phyloP scores from a whole-genome alignment of 1,140 invertebrate species.

The Phocides pigmalion region DNA sequence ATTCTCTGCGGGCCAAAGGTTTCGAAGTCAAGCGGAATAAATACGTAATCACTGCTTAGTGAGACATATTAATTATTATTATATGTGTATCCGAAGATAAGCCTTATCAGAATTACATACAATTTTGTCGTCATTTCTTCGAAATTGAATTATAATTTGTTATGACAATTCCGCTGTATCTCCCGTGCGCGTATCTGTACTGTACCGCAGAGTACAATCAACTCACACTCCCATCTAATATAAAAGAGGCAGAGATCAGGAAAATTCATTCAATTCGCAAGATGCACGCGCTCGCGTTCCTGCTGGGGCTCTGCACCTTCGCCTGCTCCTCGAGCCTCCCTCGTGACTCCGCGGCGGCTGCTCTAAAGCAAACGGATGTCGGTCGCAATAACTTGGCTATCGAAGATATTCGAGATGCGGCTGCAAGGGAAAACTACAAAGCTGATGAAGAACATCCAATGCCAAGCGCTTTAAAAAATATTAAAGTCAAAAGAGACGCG shows the following conservation, averaged over 20 bases:
- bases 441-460: neutral
- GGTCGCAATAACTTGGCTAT: neutral
- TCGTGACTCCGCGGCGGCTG: neutral
- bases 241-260: constrained; percentile 13
- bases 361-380: neutral
- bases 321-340: neutral
- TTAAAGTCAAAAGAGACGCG: constrained; percentile 1
- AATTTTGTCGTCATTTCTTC: constrained; percentile 9
- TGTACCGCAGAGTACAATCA: constrained; percentile 24
- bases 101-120: constrained; percentile 15
- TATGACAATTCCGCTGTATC: neutral
- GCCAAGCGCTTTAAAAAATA: neutral
- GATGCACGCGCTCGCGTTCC: constrained; percentile 7
- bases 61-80: no score
- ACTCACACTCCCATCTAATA: constrained; percentile 11
- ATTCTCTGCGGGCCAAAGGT: no score
- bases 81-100: neutral
- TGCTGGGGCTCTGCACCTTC: neutral
- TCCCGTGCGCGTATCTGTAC: constrained; percentile 6
- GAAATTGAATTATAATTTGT: neutral
- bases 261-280: constrained; percentile 1
- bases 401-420: neutral
- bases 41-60: no score
- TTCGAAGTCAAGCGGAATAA: no score
- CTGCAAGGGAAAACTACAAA: neutral